These are phyloP conservation scores for Campoletis sonorensis DNA, from an alignment of 1,140 invertebrate genomes.

Conservation along the genomic window DNA sequence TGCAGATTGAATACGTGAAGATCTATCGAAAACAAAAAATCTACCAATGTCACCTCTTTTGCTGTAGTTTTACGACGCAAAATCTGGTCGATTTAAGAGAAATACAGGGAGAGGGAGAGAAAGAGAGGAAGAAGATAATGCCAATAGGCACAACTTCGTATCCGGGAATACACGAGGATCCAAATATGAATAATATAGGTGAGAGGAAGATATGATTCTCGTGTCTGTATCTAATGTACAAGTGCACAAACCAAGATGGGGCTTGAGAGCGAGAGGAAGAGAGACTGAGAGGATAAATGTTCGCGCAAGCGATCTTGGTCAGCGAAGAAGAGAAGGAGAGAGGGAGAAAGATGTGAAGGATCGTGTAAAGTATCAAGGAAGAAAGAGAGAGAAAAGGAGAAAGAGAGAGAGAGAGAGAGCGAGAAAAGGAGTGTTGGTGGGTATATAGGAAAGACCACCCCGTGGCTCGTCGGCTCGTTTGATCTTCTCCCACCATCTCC, in stretches of 20 bases:
- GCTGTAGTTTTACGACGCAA: not conserved
- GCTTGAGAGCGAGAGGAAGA: slow-evolving; percentile 40
- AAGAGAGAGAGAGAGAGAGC: slow-evolving; percentile 58
- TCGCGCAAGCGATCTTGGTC: not conserved
- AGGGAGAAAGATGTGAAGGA: slow-evolving; percentile 50
- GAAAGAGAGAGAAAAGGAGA: slow-evolving; percentile 54
- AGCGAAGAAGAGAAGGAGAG: not conserved
- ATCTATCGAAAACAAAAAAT: no score
- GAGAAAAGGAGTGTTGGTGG: slow-evolving; percentile 54
- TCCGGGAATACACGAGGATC: slow-evolving; percentile 64
- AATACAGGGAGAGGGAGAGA: not conserved
- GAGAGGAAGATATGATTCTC: slow-evolving; percentile 58
- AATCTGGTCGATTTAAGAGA: not conserved
- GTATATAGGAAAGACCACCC: slow-evolving; percentile 74
- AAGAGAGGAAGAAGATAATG: not conserved
- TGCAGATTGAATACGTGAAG: no score
- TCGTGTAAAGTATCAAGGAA: slow-evolving; percentile 56
- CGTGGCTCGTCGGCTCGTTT: slow-evolving; percentile 76
- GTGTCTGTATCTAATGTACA: slow-evolving; percentile 6
- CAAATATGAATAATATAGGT: slow-evolving; percentile 76
- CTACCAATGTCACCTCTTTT: not conserved
- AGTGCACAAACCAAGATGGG: slow-evolving; percentile 31
- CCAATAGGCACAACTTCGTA: slow-evolving; percentile 62
- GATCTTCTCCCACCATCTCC: slow-evolving; percentile 73
- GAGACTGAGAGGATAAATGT: not conserved